A percentile compares a stretch with the other conserved stretches of the same genome.
phyloP scores from a whole-genome alignment of 1,140 invertebrate species.

The Drosophila suzukii region DNA sequence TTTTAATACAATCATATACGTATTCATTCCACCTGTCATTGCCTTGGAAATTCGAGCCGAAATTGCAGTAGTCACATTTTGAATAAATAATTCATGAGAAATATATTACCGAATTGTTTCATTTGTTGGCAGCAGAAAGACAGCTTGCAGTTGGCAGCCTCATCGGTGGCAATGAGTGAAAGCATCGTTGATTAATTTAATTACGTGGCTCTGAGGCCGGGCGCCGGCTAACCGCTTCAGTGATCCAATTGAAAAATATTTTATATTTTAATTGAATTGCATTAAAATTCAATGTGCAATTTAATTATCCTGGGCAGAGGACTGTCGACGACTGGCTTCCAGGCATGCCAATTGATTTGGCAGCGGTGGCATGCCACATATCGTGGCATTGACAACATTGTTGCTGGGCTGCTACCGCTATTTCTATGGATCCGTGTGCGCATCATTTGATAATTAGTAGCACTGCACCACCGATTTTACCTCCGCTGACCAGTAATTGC shows the following conservation, averaged over 20 bases:
- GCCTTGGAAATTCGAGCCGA: slow-evolving; percentile 1
- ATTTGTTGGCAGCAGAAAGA: slow-evolving; percentile 13
- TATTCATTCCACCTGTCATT: neutral
- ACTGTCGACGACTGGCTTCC: slow-evolving; percentile 16
- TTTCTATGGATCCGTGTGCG: slow-evolving; percentile 6
- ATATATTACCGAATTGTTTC: slow-evolving; percentile 21
- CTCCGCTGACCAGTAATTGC: slow-evolving; percentile 28
- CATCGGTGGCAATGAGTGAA: slow-evolving; percentile 37
- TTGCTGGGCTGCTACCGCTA: slow-evolving; percentile 9
- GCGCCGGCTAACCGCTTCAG: slow-evolving; percentile 24
- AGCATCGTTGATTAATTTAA: slow-evolving; percentile 54
- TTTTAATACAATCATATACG: neutral
- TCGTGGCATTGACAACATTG: slow-evolving; percentile 34
- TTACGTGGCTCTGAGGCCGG: slow-evolving; percentile 21
- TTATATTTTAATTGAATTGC: slow-evolving; percentile 67
- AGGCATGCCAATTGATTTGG: slow-evolving; percentile 38
- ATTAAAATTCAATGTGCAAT: slow-evolving; percentile 67
- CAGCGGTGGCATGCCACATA: slow-evolving; percentile 23
- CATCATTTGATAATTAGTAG: slow-evolving; percentile 62
- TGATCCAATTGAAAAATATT: slow-evolving; percentile 59
- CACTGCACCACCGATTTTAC: neutral
- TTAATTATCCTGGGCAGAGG: slow-evolving; percentile 53
- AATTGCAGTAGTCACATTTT: slow-evolving; percentile 17
- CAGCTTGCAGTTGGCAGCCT: slow-evolving; percentile 15
- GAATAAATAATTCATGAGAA: slow-evolving; percentile 36